phyloP scores from a whole-genome alignment of 2,888 invertebrate species.

The Entomobrya proxima region DNA sequence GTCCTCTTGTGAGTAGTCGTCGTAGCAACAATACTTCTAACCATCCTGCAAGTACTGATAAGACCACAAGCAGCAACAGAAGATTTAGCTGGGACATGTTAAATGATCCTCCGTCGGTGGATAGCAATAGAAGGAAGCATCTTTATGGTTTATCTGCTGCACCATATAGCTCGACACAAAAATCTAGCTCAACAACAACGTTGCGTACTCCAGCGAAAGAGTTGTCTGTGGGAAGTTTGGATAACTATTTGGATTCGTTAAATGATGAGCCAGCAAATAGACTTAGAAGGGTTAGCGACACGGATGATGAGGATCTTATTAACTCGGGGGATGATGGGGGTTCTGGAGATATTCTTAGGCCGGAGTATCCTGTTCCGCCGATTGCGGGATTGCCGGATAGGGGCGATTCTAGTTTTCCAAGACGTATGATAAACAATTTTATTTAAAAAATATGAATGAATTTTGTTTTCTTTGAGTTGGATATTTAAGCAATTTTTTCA shows the following conservation, averaged over 20 bases:
- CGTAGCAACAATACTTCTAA: neutral
- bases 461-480: neutral
- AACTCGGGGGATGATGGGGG: conserved; percentile 65
- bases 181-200: conserved; percentile 41
- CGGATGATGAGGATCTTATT: conserved; percentile 73
- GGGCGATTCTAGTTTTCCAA: conserved; percentile 61
- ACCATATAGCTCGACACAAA: conserved; percentile 8
- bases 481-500: neutral
- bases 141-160: conserved; percentile 22
- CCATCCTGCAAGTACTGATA: neutral
- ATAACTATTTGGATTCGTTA: conserved; percentile 26
- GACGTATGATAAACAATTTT: conserved; percentile 57
- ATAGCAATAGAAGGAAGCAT: conserved; percentile 9
- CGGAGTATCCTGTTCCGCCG: neutral
- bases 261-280: neutral
- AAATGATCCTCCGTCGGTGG: conserved; percentile 29
- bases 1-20: neutral
- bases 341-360: too few species aligned
- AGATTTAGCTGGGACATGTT: conserved; percentile 42
- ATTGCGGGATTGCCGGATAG: conserved; percentile 7
- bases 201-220: conserved; percentile 31
- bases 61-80: conserved; percentile 41
- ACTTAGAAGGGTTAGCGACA: conserved; percentile 52
- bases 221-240: conserved; percentile 32
- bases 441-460: conserved; percentile 16